Evolutionary conservation across 1,140 invertebrate genomes (phyloP), one percentile per base, ranked within the genome.

Genomic region (Venturia canescens): DNA sequence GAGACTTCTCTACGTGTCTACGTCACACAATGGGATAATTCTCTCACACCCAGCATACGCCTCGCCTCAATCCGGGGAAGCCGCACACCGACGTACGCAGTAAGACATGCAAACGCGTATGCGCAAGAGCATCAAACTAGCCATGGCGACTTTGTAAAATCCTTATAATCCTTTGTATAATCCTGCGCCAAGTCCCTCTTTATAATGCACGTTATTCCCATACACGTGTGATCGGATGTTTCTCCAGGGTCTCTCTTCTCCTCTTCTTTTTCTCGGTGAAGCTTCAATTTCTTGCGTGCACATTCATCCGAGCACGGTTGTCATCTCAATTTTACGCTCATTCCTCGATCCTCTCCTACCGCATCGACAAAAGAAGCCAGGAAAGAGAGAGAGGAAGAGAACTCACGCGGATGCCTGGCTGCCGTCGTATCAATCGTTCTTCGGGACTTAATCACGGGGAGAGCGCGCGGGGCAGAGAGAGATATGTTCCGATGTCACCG

Each of bases 281-380:
- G 48, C 44, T 66, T 38, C 29, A 63, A 60, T 63, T 77, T 77
- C 34, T 77, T 77, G 44, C 57, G 75, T 23, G 34, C 57, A 44
- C 38, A 77, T 76, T 27, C 48, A 63, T 26, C 6, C 38, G 53
- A 21, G 72, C 50, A 77, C 75, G 75, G 29, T 77, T 66, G 75
- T 77, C 75, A 66, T 77, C 75, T 77, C 75, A 77, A 77, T 77
- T 77, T 77, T 77, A 77, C 75, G 75, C 75, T 77, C 75, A 77
- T 77, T 66, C 75, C 72, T n/a, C n/a, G 7, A 23, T 29, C 16
- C 21, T 53, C 38, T 38, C 31, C 31, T 60, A n/a, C n/a, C 31
- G 27, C 34, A 34, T 66, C 31, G 16, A 53, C 18, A 53, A 21
- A 53, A 21, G n/a, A 53, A 15, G 50, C 5, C 18, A 53, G 50